Conservation (phyloP, 2,113 vertebrate species). For the Geococcyx californianus region DNA sequence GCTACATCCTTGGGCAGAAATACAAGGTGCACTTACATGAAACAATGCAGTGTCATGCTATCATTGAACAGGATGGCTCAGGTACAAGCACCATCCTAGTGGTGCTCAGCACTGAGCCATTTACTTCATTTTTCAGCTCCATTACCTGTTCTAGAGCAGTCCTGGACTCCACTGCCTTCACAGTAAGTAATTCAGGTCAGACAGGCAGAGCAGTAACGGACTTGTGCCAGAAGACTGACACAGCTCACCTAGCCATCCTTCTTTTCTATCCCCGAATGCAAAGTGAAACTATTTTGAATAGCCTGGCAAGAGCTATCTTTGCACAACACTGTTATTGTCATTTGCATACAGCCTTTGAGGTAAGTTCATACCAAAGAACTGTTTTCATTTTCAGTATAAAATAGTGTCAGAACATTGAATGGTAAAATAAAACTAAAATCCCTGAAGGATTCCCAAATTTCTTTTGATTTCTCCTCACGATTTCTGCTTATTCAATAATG, state of each 20-base stretch:
- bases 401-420: background rate
- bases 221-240: background rate
- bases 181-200: background rate
- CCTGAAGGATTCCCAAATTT: background rate
- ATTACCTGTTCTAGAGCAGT: background rate
- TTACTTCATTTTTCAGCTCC: background rate
- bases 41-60: background rate
- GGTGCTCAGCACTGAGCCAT: background rate
- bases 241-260: background rate
- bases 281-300: background rate
- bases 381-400: background rate
- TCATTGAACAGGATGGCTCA: background rate
- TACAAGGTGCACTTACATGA: accelerated
- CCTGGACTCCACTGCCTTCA: background rate
- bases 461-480: background rate
- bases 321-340: background rate
- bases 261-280: background rate
- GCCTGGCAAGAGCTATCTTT: background rate
- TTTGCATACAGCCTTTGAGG: background rate
- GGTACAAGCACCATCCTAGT: background rate
- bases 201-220: background rate
- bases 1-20: background rate
- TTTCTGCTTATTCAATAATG: background rate
- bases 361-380: background rate
- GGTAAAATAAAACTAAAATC: background rate